phyloP scores from a whole-genome alignment of 2,113 vertebrate genomes.

The Callithrix jacchus region DNA sequence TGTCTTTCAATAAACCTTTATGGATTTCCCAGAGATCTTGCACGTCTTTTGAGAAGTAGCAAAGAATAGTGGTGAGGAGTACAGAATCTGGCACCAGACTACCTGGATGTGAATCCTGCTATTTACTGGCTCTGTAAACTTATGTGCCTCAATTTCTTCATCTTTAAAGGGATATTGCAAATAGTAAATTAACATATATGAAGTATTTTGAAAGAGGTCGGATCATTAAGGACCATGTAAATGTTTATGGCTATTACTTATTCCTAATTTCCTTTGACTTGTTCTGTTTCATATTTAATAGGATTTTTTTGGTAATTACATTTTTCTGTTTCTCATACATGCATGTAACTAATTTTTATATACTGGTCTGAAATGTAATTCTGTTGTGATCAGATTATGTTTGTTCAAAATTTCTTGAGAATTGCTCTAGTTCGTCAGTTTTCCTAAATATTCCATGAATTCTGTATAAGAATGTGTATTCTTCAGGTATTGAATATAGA shows the following conservation, averaged over 20 bases:
- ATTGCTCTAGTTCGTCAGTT: slow-evolving; percentile 41
- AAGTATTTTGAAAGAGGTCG: neutral
- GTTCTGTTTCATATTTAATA: neutral
- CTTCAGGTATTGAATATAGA: slow-evolving; percentile 37
- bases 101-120: neutral
- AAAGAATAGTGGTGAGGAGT: neutral
- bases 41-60: neutral
- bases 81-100: neutral
- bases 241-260: neutral
- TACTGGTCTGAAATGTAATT: slow-evolving; percentile 57
- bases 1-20: neutral
- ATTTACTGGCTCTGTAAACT: neutral
- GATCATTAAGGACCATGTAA: neutral
- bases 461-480: slow-evolving; percentile 40
- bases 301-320: neutral
- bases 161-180: slow-evolving; percentile 3
- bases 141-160: neutral
- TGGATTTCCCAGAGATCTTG: slow-evolving; percentile 25
- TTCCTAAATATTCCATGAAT: slow-evolving; percentile 46
- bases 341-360: slow-evolving; percentile 41
- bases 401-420: slow-evolving; percentile 52
- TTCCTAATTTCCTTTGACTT: slow-evolving; percentile 32
- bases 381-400: slow-evolving; percentile 21
- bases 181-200: neutral
- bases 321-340: slow-evolving; percentile 41